phyloP scores from a whole-genome alignment of 2,797 vertebrate species.

The Xerus rutilus region DNA sequence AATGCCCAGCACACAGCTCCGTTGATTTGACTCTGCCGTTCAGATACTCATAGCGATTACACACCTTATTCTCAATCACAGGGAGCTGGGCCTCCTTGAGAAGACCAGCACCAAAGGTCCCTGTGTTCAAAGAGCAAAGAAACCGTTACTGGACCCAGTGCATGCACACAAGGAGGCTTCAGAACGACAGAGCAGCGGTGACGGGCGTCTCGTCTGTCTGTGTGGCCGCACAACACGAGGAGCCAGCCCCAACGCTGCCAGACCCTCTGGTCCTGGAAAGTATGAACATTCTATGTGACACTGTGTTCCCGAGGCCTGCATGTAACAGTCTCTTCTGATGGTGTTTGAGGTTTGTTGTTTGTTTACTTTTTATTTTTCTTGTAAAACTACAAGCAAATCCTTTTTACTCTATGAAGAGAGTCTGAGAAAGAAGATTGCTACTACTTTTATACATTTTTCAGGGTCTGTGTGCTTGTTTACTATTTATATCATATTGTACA shows the following conservation, averaged over 20 bases:
- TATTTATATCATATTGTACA: neutral
- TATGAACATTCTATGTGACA: neutral
- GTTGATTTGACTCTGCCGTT: slow-evolving; percentile 89
- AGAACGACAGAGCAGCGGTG: neutral
- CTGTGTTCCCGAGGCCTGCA: neutral
- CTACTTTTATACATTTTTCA: neutral
- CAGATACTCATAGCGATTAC: slow-evolving; percentile 93
- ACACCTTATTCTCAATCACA: slow-evolving; percentile 97
- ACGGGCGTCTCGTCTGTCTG: rapidly evolving
- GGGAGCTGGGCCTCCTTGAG: slow-evolving; percentile 97
- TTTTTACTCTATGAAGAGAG: neutral
- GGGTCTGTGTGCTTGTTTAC: neutral
- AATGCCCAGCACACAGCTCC: slow-evolving; percentile 96
- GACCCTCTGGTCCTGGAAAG: neutral
- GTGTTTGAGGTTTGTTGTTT: neutral
- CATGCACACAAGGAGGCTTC: neutral
- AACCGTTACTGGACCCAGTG: neutral
- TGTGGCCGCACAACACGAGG: neutral
- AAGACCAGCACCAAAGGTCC: slow-evolving; percentile 88
- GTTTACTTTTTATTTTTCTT: neutral
- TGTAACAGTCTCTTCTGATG: neutral
- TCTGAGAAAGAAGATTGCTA: neutral
- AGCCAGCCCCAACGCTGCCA: rapidly evolving
- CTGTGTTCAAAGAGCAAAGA: slow-evolving; percentile 84
- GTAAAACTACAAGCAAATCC: neutral